phyloP scores from a whole-genome alignment of 1,140 invertebrate species.

The Brachionus sp. region DNA sequence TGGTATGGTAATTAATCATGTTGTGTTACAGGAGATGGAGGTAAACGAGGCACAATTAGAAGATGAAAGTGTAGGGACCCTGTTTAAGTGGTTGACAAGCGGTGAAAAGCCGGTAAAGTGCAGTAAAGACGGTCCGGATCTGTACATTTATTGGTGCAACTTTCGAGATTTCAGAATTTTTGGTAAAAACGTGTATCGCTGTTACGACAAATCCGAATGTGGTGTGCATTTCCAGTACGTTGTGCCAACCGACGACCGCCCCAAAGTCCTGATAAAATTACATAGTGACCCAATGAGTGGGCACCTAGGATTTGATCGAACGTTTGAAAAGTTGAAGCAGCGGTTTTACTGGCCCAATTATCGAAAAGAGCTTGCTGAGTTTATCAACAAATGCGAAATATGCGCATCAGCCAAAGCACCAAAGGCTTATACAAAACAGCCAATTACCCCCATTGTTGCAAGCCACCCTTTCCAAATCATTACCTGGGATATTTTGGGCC shows the following conservation, averaged over 20 bases:
- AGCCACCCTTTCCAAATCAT: not conserved
- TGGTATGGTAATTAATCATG: not conserved
- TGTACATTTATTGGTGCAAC: not conserved
- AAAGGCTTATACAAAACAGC: not conserved
- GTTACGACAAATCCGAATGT: not conserved
- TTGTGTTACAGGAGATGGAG: not conserved
- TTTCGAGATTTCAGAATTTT: not conserved
- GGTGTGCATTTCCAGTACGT: not conserved
- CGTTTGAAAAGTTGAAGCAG: not conserved
- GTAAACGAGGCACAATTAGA: not conserved
- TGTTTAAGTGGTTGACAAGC: not conserved
- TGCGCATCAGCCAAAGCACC: not conserved
- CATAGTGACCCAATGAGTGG: not conserved
- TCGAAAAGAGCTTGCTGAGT: not conserved
- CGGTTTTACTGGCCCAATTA: conserved; percentile 8
- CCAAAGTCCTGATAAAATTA: not conserved
- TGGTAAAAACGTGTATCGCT: not conserved
- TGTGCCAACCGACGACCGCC: not conserved
- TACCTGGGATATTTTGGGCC: not conserved
- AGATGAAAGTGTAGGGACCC: not conserved
- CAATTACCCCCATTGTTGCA: not conserved
- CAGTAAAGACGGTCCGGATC: not conserved
- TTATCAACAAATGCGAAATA: not conserved
- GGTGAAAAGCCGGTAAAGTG: not conserved
- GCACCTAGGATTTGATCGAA: not conserved